Percentiles rank a stretch among this genome's conserved stretches.
These are phyloP conservation scores for Parasteatoda lunata DNA, from an alignment of 2,888 invertebrate genomes.

Conservation along the genomic window DNA sequence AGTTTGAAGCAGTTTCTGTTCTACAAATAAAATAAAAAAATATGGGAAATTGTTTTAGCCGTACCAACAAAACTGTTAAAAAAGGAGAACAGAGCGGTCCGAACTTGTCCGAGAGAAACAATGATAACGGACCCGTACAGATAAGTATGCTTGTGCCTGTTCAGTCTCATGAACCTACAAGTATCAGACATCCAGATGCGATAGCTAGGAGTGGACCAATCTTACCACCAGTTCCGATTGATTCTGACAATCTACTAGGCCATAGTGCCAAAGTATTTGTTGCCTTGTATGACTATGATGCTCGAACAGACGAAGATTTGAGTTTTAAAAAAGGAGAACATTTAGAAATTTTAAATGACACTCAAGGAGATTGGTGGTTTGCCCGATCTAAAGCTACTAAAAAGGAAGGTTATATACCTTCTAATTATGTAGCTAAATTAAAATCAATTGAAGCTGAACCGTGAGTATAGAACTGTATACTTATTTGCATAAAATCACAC, in stretches of 20 bases:
- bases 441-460: conserved; percentile 99
- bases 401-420: conserved; percentile 99
- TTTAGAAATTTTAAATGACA: conserved; percentile 97
- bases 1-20: too few species aligned
- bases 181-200: conserved; percentile 59
- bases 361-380: conserved; percentile 99
- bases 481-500: not conserved
- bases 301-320: conserved; percentile 98
- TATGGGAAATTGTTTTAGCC: conserved; percentile 70
- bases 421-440: conserved; percentile 99
- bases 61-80: conserved; percentile 60
- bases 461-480: conserved; percentile 81
- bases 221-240: conserved; percentile 63
- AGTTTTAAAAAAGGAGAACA: conserved; percentile 99
- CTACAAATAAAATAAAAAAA: not conserved
- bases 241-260: conserved; percentile 47
- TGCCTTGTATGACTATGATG: conserved; percentile 99
- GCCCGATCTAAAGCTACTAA: conserved; percentile 96
- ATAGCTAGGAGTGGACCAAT: conserved; percentile 52
- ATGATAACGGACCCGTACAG: conserved; percentile 61
- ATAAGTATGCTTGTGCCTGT: conserved; percentile 59
- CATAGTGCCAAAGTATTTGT: conserved; percentile 87
- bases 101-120: conserved; percentile 33
- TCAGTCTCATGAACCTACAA: conserved; percentile 62
- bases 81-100: conserved; percentile 46